Conservation (phyloP, 2,113 vertebrate genomes). For the Upupa epops region DNA sequence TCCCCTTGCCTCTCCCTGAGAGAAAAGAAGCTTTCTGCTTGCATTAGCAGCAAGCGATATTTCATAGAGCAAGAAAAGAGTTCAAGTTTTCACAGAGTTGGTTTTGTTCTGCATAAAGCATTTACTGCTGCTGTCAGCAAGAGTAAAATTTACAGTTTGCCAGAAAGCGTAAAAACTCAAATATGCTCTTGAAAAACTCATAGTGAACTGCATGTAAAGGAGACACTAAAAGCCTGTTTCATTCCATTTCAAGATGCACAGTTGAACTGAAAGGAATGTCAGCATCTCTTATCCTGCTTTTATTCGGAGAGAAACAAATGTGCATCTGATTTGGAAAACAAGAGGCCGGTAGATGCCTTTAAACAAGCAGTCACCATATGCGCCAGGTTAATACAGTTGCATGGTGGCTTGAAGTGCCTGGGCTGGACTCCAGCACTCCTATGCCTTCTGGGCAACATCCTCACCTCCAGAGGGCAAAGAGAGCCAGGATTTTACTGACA, state of each 20-base stretch:
- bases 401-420: neutral
- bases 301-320: slow-evolving; percentile 31
- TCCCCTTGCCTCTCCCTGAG: slow-evolving; percentile 22
- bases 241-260: slow-evolving; percentile 42
- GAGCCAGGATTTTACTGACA: neutral
- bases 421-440: neutral
- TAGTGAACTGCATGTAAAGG: slow-evolving; percentile 53
- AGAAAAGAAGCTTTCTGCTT: slow-evolving; percentile 49
- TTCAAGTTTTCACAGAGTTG: slow-evolving; percentile 63
- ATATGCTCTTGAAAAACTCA: slow-evolving; percentile 41
- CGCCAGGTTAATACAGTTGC: neutral
- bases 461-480: neutral
- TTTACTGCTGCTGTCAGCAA: slow-evolving; percentile 70
- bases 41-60: slow-evolving; percentile 42
- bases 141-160: slow-evolving; percentile 63
- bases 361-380: neutral
- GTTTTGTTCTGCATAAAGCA: slow-evolving; percentile 64
- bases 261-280: slow-evolving; percentile 38
- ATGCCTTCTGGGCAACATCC: neutral
- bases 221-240: slow-evolving; percentile 52
- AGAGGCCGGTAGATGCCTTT: neutral
- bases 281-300: slow-evolving; percentile 48
- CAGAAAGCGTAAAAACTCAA: slow-evolving; percentile 61
- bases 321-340: slow-evolving; percentile 30
- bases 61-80: slow-evolving; percentile 62